Evolutionary conservation across 2,113 vertebrate species (phyloP), one percentile per base, ranked within the genome.

Genomic region (Riparia riparia): DNA sequence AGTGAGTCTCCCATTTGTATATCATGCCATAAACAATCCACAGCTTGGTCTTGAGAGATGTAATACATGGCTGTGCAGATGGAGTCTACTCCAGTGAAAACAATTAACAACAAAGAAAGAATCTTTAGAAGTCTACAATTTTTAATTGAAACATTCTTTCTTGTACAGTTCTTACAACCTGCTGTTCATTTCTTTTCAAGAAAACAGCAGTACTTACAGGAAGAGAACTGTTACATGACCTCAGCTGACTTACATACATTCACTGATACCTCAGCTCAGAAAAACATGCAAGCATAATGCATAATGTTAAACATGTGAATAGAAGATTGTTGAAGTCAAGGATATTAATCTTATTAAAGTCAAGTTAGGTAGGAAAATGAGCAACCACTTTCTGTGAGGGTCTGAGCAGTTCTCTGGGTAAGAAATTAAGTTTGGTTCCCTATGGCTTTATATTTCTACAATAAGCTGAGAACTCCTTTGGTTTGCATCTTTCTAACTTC

Each of bases 151-250:
- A 77, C n/a, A 12, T 56, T 37, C 11, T 71, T 94, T 87, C 61
- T 70, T 37, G 25, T 54, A 50, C 12, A 50, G 20, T 89, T 88
- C 86, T 90, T 73, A 58, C 22, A 90, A 69, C n/a, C 18, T 63
- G 20, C 63, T 79, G 78, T 88, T 93, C 22, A 73, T 93, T 82
- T 11, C 7, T 87, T 95, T 79, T 94, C 41, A 96, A 56, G 39
- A 57, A 85, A 95, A 94, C 17, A 41, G 28, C 72, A 85, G 26
- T 47, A 64, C 57, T 87, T 91, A 95, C 25, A 82, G 32, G 24
- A 85, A 54, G 31, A 44, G 76, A 88, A 76, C 58, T 49, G 28
- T 63, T 94, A 53, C 63, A 66, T 89, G 68, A 91, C 39, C 54
- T 69, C n/a, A 91, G 49, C 39, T 94, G 53, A 60, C 57, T 66